Evolutionary conservation across 2,797 vertebrate genomes (phyloP).

Genomic region (Brotula barbata): DNA sequence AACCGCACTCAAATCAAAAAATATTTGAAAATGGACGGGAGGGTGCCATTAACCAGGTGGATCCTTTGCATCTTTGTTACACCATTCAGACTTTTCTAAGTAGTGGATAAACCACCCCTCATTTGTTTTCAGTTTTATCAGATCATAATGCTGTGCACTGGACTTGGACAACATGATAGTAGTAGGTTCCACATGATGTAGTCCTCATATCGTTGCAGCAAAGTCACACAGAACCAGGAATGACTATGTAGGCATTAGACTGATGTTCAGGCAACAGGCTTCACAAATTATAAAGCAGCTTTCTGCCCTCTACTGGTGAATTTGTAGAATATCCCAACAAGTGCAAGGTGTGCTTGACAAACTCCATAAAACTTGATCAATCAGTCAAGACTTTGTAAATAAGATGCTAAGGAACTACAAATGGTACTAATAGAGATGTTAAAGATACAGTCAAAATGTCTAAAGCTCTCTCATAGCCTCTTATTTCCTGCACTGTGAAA

Average conservation of each 20-base stretch:
- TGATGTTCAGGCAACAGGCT: background rate
- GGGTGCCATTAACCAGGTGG: conserved; percentile 4
- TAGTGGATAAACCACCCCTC: background rate
- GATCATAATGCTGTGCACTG: too few species aligned
- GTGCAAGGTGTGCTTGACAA: too few species aligned
- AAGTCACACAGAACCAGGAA: background rate
- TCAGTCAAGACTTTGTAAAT: too few species aligned
- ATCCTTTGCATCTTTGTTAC: conserved; percentile 23
- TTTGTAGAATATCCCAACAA: conserved; percentile 8
- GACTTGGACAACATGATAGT: too few species aligned
- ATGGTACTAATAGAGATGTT: too few species aligned
- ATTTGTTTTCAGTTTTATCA: conserved; percentile 2
- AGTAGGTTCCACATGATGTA: too few species aligned
- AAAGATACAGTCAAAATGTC: too few species aligned
- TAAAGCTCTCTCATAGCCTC: background rate
- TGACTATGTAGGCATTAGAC: background rate
- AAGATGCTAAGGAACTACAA: too few species aligned
- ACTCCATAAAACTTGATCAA: too few species aligned
- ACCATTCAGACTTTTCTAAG: conserved; percentile 1
- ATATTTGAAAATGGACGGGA: conserved; percentile 1
- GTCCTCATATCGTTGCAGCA: background rate
- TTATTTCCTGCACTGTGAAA: background rate
- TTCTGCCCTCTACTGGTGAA: conserved; percentile 50
- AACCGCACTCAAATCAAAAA: background rate
- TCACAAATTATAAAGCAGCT: background rate